Conservation (phyloP, 35 echinoderm and acorn worm genomes). For the Hemicentrotus pulcherrimus region DNA sequence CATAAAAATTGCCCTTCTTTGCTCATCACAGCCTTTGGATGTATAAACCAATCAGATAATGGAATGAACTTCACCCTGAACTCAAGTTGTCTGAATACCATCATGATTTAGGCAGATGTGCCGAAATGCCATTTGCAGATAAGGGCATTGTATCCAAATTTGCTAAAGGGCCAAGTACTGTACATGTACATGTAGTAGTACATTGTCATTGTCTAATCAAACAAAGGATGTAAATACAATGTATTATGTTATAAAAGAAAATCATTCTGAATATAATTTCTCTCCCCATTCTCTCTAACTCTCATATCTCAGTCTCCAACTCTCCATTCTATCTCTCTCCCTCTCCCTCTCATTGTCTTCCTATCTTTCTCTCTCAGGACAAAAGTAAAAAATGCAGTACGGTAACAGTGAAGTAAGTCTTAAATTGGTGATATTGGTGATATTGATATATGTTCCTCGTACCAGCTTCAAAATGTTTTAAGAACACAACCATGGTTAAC, state of each 20-base stretch:
- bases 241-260: no score
- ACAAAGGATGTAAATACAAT: no score
- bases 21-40: neutral
- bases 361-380: neutral
- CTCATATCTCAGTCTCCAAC: neutral
- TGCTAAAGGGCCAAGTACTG: no score
- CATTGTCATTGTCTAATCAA: no score
- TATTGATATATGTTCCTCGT: no score
- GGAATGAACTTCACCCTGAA: conserved; percentile 1
- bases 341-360: neutral
- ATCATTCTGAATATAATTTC: no score
- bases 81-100: neutral
- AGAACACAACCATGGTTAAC: no score
- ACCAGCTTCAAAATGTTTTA: no score
- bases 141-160: neutral
- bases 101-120: neutral
- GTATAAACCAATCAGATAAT: neutral
- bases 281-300: no score
- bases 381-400: neutral
- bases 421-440: neutral
- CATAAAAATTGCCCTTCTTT: conserved; percentile 10
- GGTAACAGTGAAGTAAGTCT: neutral
- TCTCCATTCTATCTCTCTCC: neutral
- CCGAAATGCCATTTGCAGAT: neutral
- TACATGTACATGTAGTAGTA: no score